Conservation (phyloP, 2,888 invertebrate genomes). For the Chymomyza amoena region DNA sequence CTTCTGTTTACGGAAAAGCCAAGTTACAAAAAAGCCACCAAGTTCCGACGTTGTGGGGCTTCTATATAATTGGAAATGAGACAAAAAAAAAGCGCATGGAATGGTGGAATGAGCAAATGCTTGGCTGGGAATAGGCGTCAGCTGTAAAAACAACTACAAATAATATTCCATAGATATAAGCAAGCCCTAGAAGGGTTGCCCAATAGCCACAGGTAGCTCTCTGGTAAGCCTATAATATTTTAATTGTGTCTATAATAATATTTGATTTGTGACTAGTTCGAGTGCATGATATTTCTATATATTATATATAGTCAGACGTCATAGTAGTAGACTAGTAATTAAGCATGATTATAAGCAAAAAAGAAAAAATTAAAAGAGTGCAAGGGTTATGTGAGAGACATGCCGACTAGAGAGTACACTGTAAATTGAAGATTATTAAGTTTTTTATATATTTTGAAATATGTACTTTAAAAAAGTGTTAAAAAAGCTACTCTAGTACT, state of each 20-base stretch:
- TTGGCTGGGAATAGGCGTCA: conserved; percentile 47
- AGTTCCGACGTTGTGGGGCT: conserved; percentile 58
- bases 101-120: background rate
- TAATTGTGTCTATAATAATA: too few relatives aligned
- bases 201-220: background rate
- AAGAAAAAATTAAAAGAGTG: too few relatives aligned
- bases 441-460: too few relatives aligned
- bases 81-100: conserved; percentile 29
- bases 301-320: too few relatives aligned
- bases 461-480: too few relatives aligned
- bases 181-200: background rate
- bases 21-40: background rate
- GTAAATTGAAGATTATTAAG: too few relatives aligned
- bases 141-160: conserved; percentile 50
- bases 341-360: background rate
- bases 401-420: too few relatives aligned
- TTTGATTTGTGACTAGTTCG: background rate
- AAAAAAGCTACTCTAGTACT: too few relatives aligned
- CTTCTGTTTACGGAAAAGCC: conserved; percentile 51
- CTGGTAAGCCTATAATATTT: too few relatives aligned
- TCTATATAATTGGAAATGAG: conserved; percentile 56
- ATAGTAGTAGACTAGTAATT: background rate
- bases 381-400: too few relatives aligned
- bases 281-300: background rate
- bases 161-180: background rate